Evolutionary conservation across 2,113 vertebrate species (phyloP), one percentile per base, ranked within the genome.

Genomic region (Indicator maculatus): DNA sequence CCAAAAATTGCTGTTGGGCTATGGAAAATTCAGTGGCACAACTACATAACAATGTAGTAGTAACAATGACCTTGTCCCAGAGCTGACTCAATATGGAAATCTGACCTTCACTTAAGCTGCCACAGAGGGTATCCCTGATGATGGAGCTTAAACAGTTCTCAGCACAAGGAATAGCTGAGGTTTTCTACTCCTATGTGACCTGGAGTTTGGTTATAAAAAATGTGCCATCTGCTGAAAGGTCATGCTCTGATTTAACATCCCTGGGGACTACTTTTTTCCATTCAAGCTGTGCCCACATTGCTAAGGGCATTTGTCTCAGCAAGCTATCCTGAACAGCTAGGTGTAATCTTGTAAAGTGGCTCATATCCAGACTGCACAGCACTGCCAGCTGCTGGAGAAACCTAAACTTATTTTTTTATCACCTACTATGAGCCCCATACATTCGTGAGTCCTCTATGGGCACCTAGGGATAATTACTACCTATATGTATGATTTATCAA

Each of bases 171-270:
- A 55, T 31, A 87, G 41, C 8, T 75, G 77, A 47, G 19, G 72
- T 96, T 94, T 86, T 44, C 47, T 72, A 50, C 18, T 63, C 21
- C 23, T 82, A 17, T 45, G 11, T 59, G 74, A 85, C 71, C 74
- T 21, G 58, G 61, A 89, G 41, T 17, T 82, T 14, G 6, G 27
- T 36, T 85, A 65, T 59, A 59, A 96, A 89, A 91, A 23, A 93
- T 27, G 31, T 63, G 75, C 36, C 75, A 67, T 89, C 85, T 88
- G 88, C 72, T 74, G 52, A 91, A 89, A 95, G 79, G 67, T 88
- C 24, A 1, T 56, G 45, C 64, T 93, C 90, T 86, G 60, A 89
- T 72, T 89, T 74, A 89, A 66, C 39, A 59, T 70, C 88, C 72
- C 60, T 16, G 30, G 83, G 60, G 82, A 76, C 21, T 70, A 31